Base-by-base conservation (phyloP, 2,888 invertebrate genomes). In the Polyommatus iphigenia region DNA sequence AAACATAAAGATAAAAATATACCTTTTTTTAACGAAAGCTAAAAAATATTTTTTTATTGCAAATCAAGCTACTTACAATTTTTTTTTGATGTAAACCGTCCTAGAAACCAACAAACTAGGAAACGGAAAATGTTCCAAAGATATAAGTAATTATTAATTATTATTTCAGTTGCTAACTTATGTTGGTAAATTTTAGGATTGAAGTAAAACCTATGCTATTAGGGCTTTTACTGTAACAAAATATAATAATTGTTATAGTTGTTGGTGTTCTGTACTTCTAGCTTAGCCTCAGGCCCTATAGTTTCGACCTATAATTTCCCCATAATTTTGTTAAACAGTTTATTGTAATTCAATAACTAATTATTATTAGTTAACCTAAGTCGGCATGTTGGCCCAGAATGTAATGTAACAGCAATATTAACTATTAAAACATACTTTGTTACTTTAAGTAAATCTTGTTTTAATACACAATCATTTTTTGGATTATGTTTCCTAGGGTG, bases 361-460 rank as follows among this genome's bases (percentile, higher is more conserved):
- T 29, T 67, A 32, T 29, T 29, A 24, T 15, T 15, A 67, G 29
- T 29, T 75, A 54, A 54, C 13, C 29, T 54, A 50, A 50, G 75
- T 75, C 54, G 15, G 29, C 50, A 18, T 46, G 46, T 73, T 73
- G 73, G 46, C 50, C 54, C 50, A 75, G 75, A 75, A 50, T 75
- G 29, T 75, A 75, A 24, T 54, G 75, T 75, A 75, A 75, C 75
- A 75, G 75, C 75, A 75, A 75, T 75, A 75, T 75, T 75, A 29
- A 50, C 18, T 29, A 75, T 50, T 75, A 54, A 75, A 75, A 75
- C 75, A 50, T 24, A 75, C 54, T 75, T 75, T 75, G 75, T 75
- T 75, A 75, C 54, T 75, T 54, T 75, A 75, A 75, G 75, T 75
- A 75, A 75, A 54, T 24, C 54, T 75, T 75, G 75, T 75, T 75